Evolutionary conservation across 2,797 vertebrate species (phyloP).

Genomic region (Acanthurus tractus): DNA sequence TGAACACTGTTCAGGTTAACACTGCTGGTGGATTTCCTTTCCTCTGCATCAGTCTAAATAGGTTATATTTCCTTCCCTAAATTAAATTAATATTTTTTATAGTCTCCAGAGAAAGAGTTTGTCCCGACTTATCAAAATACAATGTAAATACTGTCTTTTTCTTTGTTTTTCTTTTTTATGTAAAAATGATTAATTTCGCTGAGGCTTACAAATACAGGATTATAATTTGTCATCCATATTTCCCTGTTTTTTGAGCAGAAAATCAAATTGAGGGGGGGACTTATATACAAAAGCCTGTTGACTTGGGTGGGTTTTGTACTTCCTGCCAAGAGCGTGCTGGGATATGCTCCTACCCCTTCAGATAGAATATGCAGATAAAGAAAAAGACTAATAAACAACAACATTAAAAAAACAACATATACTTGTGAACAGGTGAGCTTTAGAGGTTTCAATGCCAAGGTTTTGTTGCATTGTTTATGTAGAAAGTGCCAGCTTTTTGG

Average conservation of each 20-base stretch:
- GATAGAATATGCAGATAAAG: slow-evolving; percentile 23
- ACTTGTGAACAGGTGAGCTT: not conserved
- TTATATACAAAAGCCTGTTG: slow-evolving; percentile 35
- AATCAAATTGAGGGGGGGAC: slow-evolving; percentile 35
- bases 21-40: not conserved
- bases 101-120: not conserved
- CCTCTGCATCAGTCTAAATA: not conserved
- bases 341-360: slow-evolving; percentile 18
- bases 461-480: too few species aligned
- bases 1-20: not conserved
- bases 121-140: not conserved
- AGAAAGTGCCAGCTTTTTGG: too few species aligned
- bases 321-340: slow-evolving; percentile 34
- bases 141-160: not conserved
- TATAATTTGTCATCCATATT: slow-evolving; percentile 22
- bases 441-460: not conserved
- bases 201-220: slow-evolving; percentile 11
- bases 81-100: slow-evolving; percentile 3
- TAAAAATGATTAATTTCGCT: not conserved
- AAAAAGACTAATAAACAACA: not conserved
- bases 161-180: slow-evolving; percentile 3
- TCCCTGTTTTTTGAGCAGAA: slow-evolving; percentile 10
- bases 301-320: slow-evolving; percentile 19
- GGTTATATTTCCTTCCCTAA: not conserved
- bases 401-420: not conserved